phyloP scores from a whole-genome alignment of 1,140 invertebrate species.

The Drosophila gunungcola region DNA sequence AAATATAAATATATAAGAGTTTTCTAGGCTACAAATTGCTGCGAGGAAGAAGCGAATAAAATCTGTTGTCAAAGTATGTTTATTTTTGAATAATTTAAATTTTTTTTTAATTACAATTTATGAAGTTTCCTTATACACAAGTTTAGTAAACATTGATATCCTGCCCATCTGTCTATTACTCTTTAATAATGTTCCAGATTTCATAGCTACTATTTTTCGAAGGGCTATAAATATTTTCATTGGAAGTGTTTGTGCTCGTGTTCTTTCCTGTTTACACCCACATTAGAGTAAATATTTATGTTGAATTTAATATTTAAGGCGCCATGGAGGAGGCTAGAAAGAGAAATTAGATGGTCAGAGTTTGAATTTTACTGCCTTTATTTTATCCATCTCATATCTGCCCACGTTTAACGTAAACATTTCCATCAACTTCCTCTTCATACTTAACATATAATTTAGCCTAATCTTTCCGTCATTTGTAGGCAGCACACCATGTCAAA shows the following conservation, averaged over 20 bases:
- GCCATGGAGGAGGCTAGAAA: too few species aligned
- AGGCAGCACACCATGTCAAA: constrained; percentile 93
- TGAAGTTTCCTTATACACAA: too few species aligned
- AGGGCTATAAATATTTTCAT: not conserved
- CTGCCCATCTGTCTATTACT: too few species aligned
- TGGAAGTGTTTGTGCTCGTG: not conserved
- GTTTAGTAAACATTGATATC: too few species aligned
- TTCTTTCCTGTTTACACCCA: not conserved
- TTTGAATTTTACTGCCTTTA: not conserved
- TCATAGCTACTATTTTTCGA: too few species aligned
- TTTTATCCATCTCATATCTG: not conserved
- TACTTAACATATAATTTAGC: constrained; percentile 32
- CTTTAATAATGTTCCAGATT: too few species aligned
- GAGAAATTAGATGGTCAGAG: not conserved
- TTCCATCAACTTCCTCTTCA: constrained; percentile 28
- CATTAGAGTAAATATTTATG: constrained; percentile 15
- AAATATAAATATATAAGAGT: constrained; percentile 11
- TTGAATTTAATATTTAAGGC: not conserved
- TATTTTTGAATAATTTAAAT: too few species aligned
- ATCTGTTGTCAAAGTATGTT: too few species aligned
- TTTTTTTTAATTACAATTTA: too few species aligned
- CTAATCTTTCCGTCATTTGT: constrained; percentile 47
- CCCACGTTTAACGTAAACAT: constrained; percentile 11
- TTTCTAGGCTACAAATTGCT: not conserved
- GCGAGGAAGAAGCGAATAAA: too few species aligned